A percentile compares a stretch with the other conserved stretches of the same genome.
These are phyloP conservation scores for Ormyrus rosae DNA, from an alignment of 2,888 invertebrate genomes.

Conservation along the genomic window DNA sequence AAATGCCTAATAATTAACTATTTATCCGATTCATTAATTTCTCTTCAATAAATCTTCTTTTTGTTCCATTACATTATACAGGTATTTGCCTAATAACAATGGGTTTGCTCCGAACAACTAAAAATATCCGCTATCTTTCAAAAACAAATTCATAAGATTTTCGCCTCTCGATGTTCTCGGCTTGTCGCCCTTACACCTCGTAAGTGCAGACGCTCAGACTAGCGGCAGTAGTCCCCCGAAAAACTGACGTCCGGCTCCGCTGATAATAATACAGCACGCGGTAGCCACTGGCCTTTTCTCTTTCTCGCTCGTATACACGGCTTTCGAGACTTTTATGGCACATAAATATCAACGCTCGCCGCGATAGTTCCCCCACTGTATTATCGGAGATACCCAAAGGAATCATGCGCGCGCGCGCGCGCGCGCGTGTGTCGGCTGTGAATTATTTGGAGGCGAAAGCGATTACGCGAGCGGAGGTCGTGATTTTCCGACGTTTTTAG, in stretches of 20 bases:
- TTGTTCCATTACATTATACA: no score
- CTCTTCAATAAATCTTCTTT: no score
- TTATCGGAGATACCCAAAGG: conserved; percentile 70
- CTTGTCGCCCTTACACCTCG: conserved; percentile 39
- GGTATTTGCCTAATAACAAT: no score
- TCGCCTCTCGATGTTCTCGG: neutral
- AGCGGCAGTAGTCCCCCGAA: conserved; percentile 19
- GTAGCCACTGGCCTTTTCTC: conserved; percentile 27
- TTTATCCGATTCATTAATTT: no score
- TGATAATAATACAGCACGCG: conserved; percentile 37
- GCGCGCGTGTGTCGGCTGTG: conserved; percentile 8
- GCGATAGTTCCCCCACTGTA: conserved; percentile 68
- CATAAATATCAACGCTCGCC: conserved; percentile 74
- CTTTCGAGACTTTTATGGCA: conserved; percentile 72
- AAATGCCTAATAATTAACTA: no score
- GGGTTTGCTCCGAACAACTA: no score
- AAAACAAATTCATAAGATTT: neutral
- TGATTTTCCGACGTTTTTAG: conserved; percentile 57
- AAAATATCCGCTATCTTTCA: no score
- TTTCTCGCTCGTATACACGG: neutral
- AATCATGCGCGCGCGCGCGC: conserved; percentile 19
- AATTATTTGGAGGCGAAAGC: conserved; percentile 44
- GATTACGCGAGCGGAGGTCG: conserved; percentile 54
- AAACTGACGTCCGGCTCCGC: conserved; percentile 71
- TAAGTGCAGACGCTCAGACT: neutral